These are phyloP conservation scores for Andrena fulva DNA, from an alignment of 2,888 invertebrate genomes.

Conservation along the genomic window DNA sequence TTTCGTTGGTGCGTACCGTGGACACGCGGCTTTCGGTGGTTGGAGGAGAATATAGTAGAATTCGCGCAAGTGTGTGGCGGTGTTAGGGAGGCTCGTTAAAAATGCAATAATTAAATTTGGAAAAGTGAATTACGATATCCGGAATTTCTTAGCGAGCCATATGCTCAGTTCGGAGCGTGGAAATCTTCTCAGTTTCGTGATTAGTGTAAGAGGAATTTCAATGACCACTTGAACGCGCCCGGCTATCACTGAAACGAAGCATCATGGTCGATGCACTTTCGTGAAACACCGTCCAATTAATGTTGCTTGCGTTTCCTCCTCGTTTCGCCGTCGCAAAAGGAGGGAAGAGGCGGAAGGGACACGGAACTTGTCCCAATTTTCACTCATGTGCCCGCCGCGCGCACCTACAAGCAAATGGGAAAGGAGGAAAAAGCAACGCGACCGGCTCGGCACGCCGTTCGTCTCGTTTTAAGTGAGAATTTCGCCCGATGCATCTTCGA, in stretches of 20 bases:
- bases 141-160: too few relatives aligned
- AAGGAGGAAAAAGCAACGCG: neutral
- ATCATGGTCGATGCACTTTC: neutral
- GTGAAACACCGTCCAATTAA: constrained; percentile 25
- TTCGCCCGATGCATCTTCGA: constrained; percentile 14
- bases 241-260: neutral
- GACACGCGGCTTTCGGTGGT: too few relatives aligned
- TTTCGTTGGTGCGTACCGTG: too few relatives aligned
- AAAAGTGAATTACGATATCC: too few relatives aligned
- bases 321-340: neutral
- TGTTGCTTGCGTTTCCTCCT: constrained; percentile 2
- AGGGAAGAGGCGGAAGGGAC: neutral
- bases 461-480: constrained; percentile 12
- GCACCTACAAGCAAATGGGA: neutral
- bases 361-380: constrained; percentile 24
- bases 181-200: neutral
- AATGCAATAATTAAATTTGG: too few relatives aligned
- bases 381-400: neutral
- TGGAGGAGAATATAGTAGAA: too few relatives aligned
- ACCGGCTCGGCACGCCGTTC: neutral
- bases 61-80: too few relatives aligned
- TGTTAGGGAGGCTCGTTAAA: too few relatives aligned
- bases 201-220: neutral
- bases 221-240: neutral
- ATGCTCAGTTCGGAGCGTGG: too few relatives aligned